Base-by-base conservation (phyloP, 53 echinoderm and acorn worm species). In the Holothuria leucospilota region DNA sequence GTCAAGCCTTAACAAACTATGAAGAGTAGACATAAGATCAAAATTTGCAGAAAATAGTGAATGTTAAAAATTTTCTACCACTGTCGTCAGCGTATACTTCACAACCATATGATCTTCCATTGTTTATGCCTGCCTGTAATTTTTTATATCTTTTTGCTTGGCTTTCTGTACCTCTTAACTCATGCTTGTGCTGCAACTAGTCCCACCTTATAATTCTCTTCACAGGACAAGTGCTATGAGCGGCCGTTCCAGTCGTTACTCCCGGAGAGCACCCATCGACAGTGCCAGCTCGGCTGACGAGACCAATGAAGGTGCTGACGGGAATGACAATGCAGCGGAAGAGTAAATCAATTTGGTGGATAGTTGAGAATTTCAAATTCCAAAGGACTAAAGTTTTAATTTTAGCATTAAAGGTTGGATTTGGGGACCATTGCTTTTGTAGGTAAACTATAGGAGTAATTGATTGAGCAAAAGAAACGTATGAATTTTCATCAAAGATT, bases 221-320 rank as follows among this genome's bases (percentile, higher is more conserved):
- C 27, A 49, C 75, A 75, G 75, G 23, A 52, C 75, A 6, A 75
- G 51, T 27, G 51, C 51, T 42, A 75, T 75, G 51, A 52, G 74
- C 0, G 66, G 88, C 6, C 89, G 92, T 75, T 71, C 86, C 60
- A 86, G 86, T 15, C 85, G 88, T n/a, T 88, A 85, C 58, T 69
- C 61, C 2, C 89, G 92, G 2, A 49, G 78, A 16, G 86, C 83
- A 24, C 86, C 86, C 74, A 67, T 86, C 13, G 92, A 89, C 38
- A 92, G 92, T 68, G 82, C 92, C 86, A 92, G 92, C 82, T 88
- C 88, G 7, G 92, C 92, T 14, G 86, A 88, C 21, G 79, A 79
- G 60, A 79, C 51, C 29, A 79, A 25, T 21, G 90, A 90, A 59
- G 41, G 69, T 21, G 61, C 86, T 0, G 92, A 92, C 39, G 92